These are phyloP conservation scores for Embidobia sp. DNA, from an alignment of 2,888 invertebrate genomes.

Conservation along the genomic window DNA sequence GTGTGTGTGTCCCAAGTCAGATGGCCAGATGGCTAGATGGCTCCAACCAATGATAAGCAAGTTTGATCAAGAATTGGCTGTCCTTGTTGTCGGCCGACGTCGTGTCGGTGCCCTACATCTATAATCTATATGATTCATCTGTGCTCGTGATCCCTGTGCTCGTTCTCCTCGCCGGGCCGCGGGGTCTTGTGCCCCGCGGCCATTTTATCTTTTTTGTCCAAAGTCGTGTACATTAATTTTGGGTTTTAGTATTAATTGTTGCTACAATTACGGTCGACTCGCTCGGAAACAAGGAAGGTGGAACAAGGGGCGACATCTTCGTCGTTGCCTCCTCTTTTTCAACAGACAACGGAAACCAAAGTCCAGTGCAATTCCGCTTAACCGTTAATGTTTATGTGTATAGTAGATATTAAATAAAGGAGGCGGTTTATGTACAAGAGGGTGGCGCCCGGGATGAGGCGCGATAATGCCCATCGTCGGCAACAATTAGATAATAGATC, in stretches of 20 bases:
- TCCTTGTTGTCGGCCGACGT: constrained; percentile 72
- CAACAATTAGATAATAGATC: constrained; percentile 80
- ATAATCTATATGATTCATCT: constrained; percentile 8
- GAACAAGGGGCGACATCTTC: constrained; percentile 41
- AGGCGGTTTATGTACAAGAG: constrained; percentile 67
- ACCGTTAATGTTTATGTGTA: not conserved
- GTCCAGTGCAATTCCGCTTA: not conserved
- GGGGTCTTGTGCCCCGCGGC: not conserved
- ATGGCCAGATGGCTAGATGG: constrained; percentile 68
- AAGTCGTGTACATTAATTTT: constrained; percentile 71
- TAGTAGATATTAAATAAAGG: constrained; percentile 33
- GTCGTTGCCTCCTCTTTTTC: constrained; percentile 20
- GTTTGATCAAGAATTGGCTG: constrained; percentile 58
- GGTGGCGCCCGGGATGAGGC: constrained; percentile 76
- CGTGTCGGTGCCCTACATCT: constrained; percentile 69
- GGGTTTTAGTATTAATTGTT: constrained; percentile 76
- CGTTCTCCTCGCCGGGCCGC: not conserved
- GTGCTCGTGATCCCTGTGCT: constrained; percentile 11
- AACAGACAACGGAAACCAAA: constrained; percentile 12
- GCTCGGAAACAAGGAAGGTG: constrained; percentile 28
- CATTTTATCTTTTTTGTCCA: constrained; percentile 21
- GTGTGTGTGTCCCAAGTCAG: constrained; percentile 31
- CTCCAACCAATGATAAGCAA: constrained; percentile 49
- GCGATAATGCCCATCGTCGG: constrained; percentile 80
- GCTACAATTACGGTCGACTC: constrained; percentile 52